Evolutionary conservation across 2,888 invertebrate genomes (phyloP).

Genomic region (Cremastinae sp.): DNA sequence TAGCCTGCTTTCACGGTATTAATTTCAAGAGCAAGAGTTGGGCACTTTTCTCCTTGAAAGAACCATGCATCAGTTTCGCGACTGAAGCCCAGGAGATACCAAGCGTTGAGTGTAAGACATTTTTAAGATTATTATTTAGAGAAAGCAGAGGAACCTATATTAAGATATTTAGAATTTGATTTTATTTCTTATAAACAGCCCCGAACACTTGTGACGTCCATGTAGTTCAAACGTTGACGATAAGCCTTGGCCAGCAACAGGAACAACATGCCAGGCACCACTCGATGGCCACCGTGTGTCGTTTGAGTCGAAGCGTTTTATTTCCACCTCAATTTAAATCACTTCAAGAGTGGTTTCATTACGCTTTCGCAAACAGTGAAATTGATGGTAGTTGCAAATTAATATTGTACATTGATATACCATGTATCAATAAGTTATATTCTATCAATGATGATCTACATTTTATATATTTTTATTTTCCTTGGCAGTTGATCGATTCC

Average conservation of each 20-base stretch:
- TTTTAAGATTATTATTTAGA: slow-evolving; percentile 25
- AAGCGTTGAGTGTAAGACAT: slow-evolving; percentile 84
- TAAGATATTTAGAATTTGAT: not conserved
- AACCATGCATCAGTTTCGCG: slow-evolving; percentile 95
- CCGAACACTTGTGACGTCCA: slow-evolving; percentile 86
- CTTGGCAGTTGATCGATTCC: slow-evolving; percentile 94
- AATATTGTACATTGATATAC: too few species aligned
- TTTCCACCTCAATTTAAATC: slow-evolving; percentile 98
- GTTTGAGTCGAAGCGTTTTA: slow-evolving; percentile 93
- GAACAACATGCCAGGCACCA: slow-evolving; percentile 86
- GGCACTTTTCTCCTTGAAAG: slow-evolving; percentile 96
- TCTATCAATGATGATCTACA: not conserved
- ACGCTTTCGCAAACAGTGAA: slow-evolving; percentile 96
- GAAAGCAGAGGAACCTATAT: not conserved
- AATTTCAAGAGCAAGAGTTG: slow-evolving; percentile 97
- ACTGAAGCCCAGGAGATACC: slow-evolving; percentile 95
- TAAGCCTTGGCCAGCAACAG: slow-evolving; percentile 89
- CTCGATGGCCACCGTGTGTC: slow-evolving; percentile 96
- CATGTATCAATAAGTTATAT: slow-evolving; percentile 7
- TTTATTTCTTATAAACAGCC: slow-evolving; percentile 65
- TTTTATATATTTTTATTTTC: slow-evolving; percentile 38
- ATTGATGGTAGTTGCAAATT: slow-evolving; percentile 93
- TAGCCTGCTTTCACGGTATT: slow-evolving; percentile 98
- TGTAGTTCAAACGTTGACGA: slow-evolving; percentile 94
- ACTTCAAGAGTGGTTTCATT: slow-evolving; percentile 97